A percentile compares a stretch with the other conserved stretches of the same genome.
Conservation (phyloP, 2,113 vertebrate genomes). For the Epinephelus lanceolatus region DNA sequence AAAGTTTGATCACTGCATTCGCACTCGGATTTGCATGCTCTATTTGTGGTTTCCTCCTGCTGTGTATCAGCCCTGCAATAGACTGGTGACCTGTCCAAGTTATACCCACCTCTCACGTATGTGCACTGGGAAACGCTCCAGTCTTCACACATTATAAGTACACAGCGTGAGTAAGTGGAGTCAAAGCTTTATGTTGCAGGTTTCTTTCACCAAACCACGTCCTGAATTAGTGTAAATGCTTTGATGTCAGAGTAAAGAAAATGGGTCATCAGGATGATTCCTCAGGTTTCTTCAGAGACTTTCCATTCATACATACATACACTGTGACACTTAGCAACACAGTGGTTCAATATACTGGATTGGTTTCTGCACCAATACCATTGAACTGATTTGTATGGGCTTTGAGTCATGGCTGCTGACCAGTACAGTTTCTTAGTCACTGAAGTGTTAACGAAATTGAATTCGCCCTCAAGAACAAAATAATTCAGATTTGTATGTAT, state of each 20-base stretch:
- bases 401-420: not conserved
- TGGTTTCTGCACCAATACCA: not conserved
- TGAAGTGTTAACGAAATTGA: not conserved
- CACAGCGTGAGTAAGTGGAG: not conserved
- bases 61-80: not conserved
- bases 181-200: not conserved
- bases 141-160: not conserved
- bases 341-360: not conserved
- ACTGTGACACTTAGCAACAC: not conserved
- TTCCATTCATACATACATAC: not conserved
- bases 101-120: not conserved
- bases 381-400: not conserved
- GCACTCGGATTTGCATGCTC: not conserved
- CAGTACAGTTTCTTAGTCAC: not conserved
- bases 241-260: not conserved
- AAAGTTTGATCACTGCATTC: not conserved
- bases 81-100: not conserved
- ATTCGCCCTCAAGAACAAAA: not conserved
- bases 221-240: not conserved
- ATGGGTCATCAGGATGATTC: constrained; percentile 7
- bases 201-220: constrained; percentile 8
- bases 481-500: not conserved
- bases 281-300: not conserved
- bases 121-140: not conserved
- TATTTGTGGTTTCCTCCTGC: not conserved